Evolutionary conservation across 2,797 vertebrate genomes (phyloP), one percentile per base, ranked within the genome.

Genomic region (Gymnodraco acuticeps): DNA sequence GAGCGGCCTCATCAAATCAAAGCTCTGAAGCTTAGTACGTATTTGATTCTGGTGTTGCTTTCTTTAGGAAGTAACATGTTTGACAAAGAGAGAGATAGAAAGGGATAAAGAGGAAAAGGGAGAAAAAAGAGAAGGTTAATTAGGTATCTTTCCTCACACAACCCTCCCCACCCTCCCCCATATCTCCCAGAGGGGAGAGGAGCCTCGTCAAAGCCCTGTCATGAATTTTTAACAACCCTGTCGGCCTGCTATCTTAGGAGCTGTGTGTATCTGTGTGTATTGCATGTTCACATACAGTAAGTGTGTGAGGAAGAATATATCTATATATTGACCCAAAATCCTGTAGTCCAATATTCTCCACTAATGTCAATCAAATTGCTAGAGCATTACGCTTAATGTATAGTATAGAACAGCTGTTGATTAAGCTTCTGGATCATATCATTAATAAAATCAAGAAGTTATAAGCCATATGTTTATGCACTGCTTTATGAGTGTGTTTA

Each of bases 141-240:
- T 90, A 91, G 86, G 77, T 84, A 74, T 79, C 75, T 77, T 86
- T 87, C 70, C 83, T 73, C 54, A 58, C 70, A 79, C 45, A 71
- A 63, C 46, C 61, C 45, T 72, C 48, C 48, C 54, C 53, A 23
- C 58, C 73, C 81, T 72, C 78, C 82, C 58, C 80, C 83, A 80
- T 71, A 70, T 87, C 81, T 82, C 88, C 90, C 88, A 84, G 78
- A 85, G 85, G 87, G 83, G 70, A 89, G 80, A 89, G 75, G 77
- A 92, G 90, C 76, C 87, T 86, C 71, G 87, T 90, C 91, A 90
- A 93, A 92, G 90, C 88, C 80, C 85, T 85, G 89, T 87, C 91
- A 91, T 93, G 91, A 93, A 93, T 93, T 92, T 92, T 93, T 91
- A 92, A 92, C 87, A 89, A 84, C 82, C 75, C 75, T 79, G 85